These are phyloP conservation scores for Wiebesia pumilae DNA, from an alignment of 1,140 invertebrate genomes.

Conservation along the genomic window DNA sequence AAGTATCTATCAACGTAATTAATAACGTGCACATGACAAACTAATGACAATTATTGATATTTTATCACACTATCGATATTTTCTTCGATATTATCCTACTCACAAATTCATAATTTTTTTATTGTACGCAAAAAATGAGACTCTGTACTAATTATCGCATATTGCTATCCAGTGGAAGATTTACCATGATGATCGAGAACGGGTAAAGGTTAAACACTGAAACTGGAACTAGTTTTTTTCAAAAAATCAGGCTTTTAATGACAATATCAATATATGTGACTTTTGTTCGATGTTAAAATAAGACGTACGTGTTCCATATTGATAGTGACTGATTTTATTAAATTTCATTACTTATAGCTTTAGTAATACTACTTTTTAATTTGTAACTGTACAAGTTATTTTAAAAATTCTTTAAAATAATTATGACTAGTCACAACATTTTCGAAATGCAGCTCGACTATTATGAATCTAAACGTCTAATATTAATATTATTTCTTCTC, in stretches of 20 bases:
- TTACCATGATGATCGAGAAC: background rate
- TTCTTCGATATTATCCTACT: too few relatives aligned
- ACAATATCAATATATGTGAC: background rate
- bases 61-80: too few relatives aligned
- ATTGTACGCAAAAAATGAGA: background rate
- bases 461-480: background rate
- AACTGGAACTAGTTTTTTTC: background rate
- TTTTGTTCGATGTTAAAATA: background rate
- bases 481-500: background rate
- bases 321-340: background rate
- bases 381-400: too few relatives aligned
- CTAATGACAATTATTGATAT: too few relatives aligned
- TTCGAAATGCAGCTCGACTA: too few relatives aligned
- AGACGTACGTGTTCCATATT: background rate
- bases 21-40: too few relatives aligned
- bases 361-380: too few relatives aligned
- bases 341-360: too few relatives aligned
- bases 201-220: background rate
- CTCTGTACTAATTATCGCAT: background rate
- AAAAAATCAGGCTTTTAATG: background rate
- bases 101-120: too few relatives aligned
- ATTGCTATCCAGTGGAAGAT: background rate
- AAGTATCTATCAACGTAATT: too few relatives aligned
- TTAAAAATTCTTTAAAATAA: too few relatives aligned
- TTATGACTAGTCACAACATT: too few relatives aligned